Base-by-base conservation (phyloP, 2,888 invertebrate genomes). In the Hyalella azteca region DNA sequence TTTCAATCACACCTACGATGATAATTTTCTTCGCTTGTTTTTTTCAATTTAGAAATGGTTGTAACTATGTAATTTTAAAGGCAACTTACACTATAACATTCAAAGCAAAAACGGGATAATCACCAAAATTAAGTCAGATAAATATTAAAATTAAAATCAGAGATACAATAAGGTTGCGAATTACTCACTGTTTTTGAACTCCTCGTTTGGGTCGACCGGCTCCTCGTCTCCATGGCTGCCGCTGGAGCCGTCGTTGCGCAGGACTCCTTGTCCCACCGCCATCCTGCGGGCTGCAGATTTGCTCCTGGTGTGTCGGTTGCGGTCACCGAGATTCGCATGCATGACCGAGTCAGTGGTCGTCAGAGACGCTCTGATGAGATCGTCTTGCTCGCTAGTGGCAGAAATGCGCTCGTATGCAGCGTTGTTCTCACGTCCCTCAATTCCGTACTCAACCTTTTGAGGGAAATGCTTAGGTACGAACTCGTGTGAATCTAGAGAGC, bases 171-270 rank as follows among this genome's bases (percentile, higher is more conserved):
- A n/a, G n/a, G n/a, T n/a, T n/a, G n/a, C 15, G 1, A 54, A 54
- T 26, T 66, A 66, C 66, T 66, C 66, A 66, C 66, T 66, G 66
- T 66, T 66, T 66, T 66, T 66, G 66, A 66, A 66, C n/a, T 66
- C 66, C 29, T 66, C 66, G 13, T 66, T 66, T 19, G 66, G 66
- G 39, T 66, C 66, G 29, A 66, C 36, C 3, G 66, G 39, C 7
- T 66, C 66, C n/a, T 66, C 36, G 36, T 32, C 66, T 36, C 36
- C 66, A 2, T 19, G 32, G 39, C 29, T 36, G 66, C 29, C 29
- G 36, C 7, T 2, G 36, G 36, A n/a, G 36, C 36, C 66, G 19
- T 66, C 66, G 36, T 66, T 36, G 36, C 36, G 36, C 32, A 36
- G 15, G 7, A n/a, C 19, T 2, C 9, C 66, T 11, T 66, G 13